Percentiles rank a stretch among this genome's conserved stretches.
phyloP scores from a whole-genome alignment of 2,888 invertebrate species.

The Chloroclysta siterata region DNA sequence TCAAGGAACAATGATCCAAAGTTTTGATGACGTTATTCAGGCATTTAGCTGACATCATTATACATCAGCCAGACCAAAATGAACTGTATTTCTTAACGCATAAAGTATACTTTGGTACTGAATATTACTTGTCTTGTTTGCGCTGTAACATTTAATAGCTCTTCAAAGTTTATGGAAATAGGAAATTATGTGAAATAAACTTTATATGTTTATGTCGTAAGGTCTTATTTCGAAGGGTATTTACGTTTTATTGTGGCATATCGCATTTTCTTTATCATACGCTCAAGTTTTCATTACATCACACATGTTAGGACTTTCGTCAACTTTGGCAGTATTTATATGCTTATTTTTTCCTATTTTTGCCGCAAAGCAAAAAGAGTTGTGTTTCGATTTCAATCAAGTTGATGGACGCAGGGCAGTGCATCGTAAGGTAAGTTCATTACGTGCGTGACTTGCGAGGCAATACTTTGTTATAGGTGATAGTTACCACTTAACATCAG shows the following conservation, averaged over 20 bases:
- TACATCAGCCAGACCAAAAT: background rate
- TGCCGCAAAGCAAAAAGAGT: too few species aligned
- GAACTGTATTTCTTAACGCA: slow-evolving; percentile 4
- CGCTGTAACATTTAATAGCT: slow-evolving; percentile 47
- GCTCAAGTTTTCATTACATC: slow-evolving; percentile 12
- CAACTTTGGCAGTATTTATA: background rate
- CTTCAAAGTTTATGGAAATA: slow-evolving; percentile 46
- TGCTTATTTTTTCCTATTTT: too few species aligned
- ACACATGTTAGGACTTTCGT: background rate
- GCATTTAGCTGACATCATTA: slow-evolving; percentile 20
- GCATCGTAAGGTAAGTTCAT: too few species aligned
- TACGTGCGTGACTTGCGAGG: too few species aligned
- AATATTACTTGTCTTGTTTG: slow-evolving; percentile 38
- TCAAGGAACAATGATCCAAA: slow-evolving; percentile 34
- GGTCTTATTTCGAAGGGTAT: slow-evolving; percentile 42
- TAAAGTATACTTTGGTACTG: slow-evolving; percentile 21
- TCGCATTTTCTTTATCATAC: slow-evolving; percentile 14
- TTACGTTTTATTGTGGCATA: slow-evolving; percentile 30
- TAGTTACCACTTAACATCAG: too few species aligned
- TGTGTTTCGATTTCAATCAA: too few species aligned
- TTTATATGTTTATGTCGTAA: slow-evolving; percentile 42
- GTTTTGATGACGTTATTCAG: slow-evolving; percentile 32
- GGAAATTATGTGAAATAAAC: slow-evolving; percentile 46
- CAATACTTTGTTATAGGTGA: too few species aligned
- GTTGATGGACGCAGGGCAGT: too few species aligned